A percentile compares a stretch with the other conserved stretches of the same genome.
Conservation (phyloP, 2,888 invertebrate genomes). For the Oithona nana region DNA sequence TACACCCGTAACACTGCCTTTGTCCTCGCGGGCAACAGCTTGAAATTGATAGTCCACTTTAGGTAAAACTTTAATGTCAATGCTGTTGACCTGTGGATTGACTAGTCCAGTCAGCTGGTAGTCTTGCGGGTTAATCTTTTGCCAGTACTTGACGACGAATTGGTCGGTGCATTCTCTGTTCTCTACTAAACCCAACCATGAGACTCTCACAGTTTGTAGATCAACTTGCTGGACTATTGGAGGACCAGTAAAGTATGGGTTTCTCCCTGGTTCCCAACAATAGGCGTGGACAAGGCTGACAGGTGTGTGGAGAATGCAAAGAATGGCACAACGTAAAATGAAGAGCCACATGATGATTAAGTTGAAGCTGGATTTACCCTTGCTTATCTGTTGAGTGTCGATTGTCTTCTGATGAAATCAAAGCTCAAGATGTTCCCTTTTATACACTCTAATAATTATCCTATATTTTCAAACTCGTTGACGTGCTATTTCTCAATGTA, state of each 20-base stretch:
- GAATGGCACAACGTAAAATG: too few relatives aligned
- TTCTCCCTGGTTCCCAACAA: conserved; percentile 1
- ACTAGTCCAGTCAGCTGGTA: neutral
- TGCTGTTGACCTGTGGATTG: neutral
- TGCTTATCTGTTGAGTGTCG: too few relatives aligned
- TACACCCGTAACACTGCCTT: neutral
- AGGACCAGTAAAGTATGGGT: conserved; percentile 9
- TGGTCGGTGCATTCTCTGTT: conserved; percentile 10
- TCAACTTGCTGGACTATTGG: conserved; percentile 3
- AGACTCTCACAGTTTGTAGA: neutral
- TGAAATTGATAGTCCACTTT: conserved; percentile 2
- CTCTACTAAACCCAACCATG: conserved; percentile 5
- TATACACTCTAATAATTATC: too few relatives aligned
- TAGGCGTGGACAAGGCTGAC: neutral
- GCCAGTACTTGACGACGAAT: conserved; percentile 15
- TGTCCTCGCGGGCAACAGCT: conserved; percentile 12
- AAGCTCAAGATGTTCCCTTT: too few relatives aligned
- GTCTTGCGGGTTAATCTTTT: neutral
- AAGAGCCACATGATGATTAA: too few relatives aligned
- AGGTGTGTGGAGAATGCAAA: too few relatives aligned
- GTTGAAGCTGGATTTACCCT: too few relatives aligned
- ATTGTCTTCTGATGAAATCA: too few relatives aligned
- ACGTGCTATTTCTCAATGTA: too few relatives aligned
- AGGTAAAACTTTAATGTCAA: neutral
- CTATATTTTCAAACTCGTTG: too few relatives aligned